Evolutionary conservation across 2,888 invertebrate species (phyloP), one percentile per base, ranked within the genome.

Genomic region (Ophonus ardosiacus): DNA sequence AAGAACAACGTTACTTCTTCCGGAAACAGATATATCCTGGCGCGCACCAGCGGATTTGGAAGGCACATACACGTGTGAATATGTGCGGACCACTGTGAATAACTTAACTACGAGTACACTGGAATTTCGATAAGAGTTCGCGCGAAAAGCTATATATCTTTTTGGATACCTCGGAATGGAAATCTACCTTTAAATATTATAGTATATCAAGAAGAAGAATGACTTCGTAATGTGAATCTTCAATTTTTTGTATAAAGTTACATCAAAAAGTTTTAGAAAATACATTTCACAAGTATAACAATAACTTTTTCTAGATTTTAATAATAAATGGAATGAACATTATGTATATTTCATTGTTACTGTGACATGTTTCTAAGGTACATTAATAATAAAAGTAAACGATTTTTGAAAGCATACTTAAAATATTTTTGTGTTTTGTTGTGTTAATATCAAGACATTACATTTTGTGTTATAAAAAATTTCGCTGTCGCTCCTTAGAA

Each of bases 121-220:
- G 68, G 71, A 51, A 81, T 81, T 81, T 81, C 81, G 81, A 81
- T 81, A 81, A 81, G 81, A 81, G 68, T 56, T 68, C 40, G 21
- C 15, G 43, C 57, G 40, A 71, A 81, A 51, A 56, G 81, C 31
- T 24, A 81, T 81, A 81, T 81, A 81, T 81, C 81, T 81, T 81
- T 65, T 51, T 17, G n/a, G 68, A 51, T 51, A 71, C 56, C 21
- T 56, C 61, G 51, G 57, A 81, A 81, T 81, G 65, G 18, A 43
- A 65, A 63, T 63, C 81, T 63, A 81, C 65, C 65, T 81, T 63
- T 81, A 81, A 63, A 81, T 63, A 18, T 65, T 10, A 63, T 8
- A 40, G 43, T 40, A 43, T 74, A 38, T 81, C 81, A 59, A 63
- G 31, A 38, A 61, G 61, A 80, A 80, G 21, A 61, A 80, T 80